Evolutionary conservation across 1,140 invertebrate genomes (phyloP).

Genomic region (Delia radicum): DNA sequence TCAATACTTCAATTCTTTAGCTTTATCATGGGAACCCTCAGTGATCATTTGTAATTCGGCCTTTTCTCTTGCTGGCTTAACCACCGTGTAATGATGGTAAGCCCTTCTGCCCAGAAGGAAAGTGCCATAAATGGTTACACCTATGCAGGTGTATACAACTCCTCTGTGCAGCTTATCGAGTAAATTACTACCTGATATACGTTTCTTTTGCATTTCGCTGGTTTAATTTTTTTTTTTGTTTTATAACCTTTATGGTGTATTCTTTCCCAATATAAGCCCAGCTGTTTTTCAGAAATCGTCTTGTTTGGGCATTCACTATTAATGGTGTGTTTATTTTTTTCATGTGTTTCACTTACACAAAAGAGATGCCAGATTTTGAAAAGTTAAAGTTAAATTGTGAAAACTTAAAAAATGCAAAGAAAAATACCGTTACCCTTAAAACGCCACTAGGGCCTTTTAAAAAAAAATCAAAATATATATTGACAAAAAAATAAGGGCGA

Average conservation of each 20-base stretch:
- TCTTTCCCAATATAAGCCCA: background rate
- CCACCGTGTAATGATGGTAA: constrained; percentile 55
- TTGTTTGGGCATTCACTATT: background rate
- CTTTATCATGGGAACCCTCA: constrained; percentile 47
- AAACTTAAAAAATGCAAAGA: no score
- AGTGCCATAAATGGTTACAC: constrained; percentile 55
- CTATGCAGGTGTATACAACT: constrained; percentile 57
- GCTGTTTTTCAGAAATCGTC: background rate
- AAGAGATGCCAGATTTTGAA: no score
- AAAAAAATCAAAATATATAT: no score
- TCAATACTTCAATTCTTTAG: constrained; percentile 50
- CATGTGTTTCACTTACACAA: no score
- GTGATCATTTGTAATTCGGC: constrained; percentile 50
- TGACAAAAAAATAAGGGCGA: no score
- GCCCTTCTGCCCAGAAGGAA: constrained; percentile 52
- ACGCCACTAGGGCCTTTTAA: no score
- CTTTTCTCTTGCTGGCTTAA: constrained; percentile 51
- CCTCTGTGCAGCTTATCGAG: constrained; percentile 58
- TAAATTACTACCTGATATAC: constrained; percentile 43
- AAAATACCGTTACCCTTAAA: no score
- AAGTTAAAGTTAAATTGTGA: no score
- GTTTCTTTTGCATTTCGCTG: constrained; percentile 49
- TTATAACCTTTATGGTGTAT: background rate
- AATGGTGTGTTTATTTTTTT: no score
- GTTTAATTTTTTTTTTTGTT: background rate